Base-by-base conservation (phyloP, 2,888 invertebrate species). In the Protonemura montana region DNA sequence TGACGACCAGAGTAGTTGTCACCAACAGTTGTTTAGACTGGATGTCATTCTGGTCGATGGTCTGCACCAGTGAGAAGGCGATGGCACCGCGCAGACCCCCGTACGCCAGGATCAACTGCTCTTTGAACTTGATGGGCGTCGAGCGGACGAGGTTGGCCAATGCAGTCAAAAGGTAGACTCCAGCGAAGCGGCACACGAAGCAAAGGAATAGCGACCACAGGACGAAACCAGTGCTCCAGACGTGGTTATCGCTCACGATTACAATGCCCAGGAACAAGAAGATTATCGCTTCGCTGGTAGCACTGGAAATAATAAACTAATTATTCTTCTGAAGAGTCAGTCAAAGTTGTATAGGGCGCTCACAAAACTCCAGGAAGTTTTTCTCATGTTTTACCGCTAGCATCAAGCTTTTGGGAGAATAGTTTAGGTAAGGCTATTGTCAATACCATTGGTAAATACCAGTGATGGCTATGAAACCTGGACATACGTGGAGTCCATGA, bases 181-280 rank as follows among this genome's bases (percentile, higher is more conserved):
- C 93, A 41, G 93, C 90, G 59, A 92, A 91, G 87, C 93, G 90
- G 89, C 92, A 93, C 77, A 93, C 89, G 76, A 92, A 89, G 88
- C 93, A 93, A 89, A 93, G 92, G 41, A 93, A 89, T 85, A 94
- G 91, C 5, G 93, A 92, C 88, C 93, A 91, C 76, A 93, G 89
- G 84, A 94, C 92, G 90, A 94, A 94, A 21, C 92, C 91, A 87
- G 93, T 91, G 88, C 92, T 91, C 88, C 89, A 88, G 25, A 92
- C 92, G 82, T 89, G 89, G 10, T 85, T 26, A 84, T 89, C 88
- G 84, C 87, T 88, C 30, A 89, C 88, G 10, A 94, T 93, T 10
- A 93, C 93, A 29, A 94, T 92, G 0, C 94, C 94, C 77, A 94
- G 92, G 89, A 94, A 94, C 91, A 94, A 92, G 90, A 94, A 94